phyloP scores from a whole-genome alignment of 2,888 invertebrate species.

The Liposcelis brunnea region DNA sequence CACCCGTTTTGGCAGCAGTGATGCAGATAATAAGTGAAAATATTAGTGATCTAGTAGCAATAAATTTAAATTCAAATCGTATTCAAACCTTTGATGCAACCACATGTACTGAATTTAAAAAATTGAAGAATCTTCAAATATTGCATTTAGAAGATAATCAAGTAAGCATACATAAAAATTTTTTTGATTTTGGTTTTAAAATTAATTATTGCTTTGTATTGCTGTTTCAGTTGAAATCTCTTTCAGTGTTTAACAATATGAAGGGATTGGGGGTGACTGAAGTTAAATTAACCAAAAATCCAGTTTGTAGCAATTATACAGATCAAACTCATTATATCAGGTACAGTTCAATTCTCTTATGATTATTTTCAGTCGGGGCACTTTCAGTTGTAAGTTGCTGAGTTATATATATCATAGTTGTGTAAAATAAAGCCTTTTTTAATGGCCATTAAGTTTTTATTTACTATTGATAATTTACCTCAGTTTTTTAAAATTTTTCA shows the following conservation, averaged over 20 bases:
- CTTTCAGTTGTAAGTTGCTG: not conserved
- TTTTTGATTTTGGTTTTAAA: slow-evolving; percentile 8
- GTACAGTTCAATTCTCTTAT: slow-evolving; percentile 35
- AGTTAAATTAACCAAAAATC: slow-evolving; percentile 62
- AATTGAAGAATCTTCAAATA: slow-evolving; percentile 55
- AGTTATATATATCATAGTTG: no score
- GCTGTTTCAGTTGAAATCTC: slow-evolving; percentile 42
- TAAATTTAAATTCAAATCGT: slow-evolving; percentile 68
- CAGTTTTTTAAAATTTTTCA: slow-evolving; percentile 3
- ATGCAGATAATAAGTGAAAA: slow-evolving; percentile 66
- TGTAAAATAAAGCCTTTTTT: no score
- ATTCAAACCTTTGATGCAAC: slow-evolving; percentile 49
- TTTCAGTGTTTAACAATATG: slow-evolving; percentile 45
- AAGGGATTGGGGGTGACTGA: slow-evolving; percentile 56
- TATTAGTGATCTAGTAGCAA: slow-evolving; percentile 63
- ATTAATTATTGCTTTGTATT: slow-evolving; percentile 3
- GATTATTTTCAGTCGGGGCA: not conserved
- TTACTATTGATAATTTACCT: not conserved
- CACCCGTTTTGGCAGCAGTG: slow-evolving; percentile 50
- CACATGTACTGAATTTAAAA: slow-evolving; percentile 37
- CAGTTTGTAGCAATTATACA: slow-evolving; percentile 57
- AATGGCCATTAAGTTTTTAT: no score
- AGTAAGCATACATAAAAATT: slow-evolving; percentile 31
- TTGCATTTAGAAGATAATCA: slow-evolving; percentile 66
- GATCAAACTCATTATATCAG: slow-evolving; percentile 64